A percentile compares a stretch with the other conserved stretches of the same genome.
Conservation (phyloP, 2,797 vertebrate genomes). For the Acanthiza pusilla region DNA sequence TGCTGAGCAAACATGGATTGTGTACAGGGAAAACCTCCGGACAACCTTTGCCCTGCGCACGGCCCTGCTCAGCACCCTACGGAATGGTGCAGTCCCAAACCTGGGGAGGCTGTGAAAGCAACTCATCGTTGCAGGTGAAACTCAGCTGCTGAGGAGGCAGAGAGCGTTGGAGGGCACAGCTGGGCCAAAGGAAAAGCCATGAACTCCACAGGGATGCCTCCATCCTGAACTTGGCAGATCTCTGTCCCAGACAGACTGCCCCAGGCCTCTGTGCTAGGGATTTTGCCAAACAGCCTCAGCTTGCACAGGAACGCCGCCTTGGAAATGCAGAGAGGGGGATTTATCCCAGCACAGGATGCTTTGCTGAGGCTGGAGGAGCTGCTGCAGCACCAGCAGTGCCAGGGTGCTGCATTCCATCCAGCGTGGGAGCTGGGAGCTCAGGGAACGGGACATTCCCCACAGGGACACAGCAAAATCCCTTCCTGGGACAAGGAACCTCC, state of each 20-base stretch:
- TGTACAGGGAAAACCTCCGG: neutral
- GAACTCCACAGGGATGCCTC: neutral
- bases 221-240: neutral
- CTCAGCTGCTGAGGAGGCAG: neutral
- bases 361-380: neutral
- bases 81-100: neutral
- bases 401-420: neutral
- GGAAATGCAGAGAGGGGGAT: neutral
- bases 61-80: neutral
- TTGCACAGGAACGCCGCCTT: neutral
- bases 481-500: neutral
- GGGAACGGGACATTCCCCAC: neutral
- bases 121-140: accelerated
- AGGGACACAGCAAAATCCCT: neutral
- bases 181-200: neutral
- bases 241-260: neutral
- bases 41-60: neutral
- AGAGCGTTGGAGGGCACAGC: accelerated
- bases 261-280: accelerated
- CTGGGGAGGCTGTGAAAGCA: neutral
- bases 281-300: neutral
- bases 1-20: conserved; percentile 14
- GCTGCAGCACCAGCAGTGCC: neutral
- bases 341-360: neutral
- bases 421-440: neutral